Base-by-base conservation (phyloP, 2,888 invertebrate species). In the Nephrotoma guestfalica region DNA sequence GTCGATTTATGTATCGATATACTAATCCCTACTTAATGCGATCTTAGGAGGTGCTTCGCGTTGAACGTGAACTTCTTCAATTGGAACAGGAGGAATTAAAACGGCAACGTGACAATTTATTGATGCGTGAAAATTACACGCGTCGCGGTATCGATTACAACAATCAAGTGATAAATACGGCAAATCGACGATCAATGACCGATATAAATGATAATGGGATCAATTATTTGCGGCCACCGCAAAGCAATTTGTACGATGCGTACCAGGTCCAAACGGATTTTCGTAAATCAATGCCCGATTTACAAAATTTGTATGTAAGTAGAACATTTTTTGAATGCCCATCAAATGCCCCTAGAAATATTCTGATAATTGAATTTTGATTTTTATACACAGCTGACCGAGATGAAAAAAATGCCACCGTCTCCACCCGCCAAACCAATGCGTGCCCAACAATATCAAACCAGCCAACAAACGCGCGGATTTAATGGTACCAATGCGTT, bases 61-160 rank as follows among this genome's bases (percentile, higher is more conserved):
- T 96, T 88, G 96, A 96, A 91, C 93, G 96, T 84, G 96, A 96
- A 91, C 92, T 96, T 1, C 90, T 96, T 4, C 96, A 96, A 90
- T 90, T 95, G 85, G 96, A 96, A 90, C 95, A 95, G 90, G 96
- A 96, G 90, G 96, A 96, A 89, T 89, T 96, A 11, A 94, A 95
- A 88, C 92, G 96, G 3, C 95, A 96, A 89, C 93, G 95, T 11
- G 96, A 95, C 89, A 96, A 95, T 90, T 91, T 96, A 9, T 91
- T 95, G 30, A 92, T 94, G 88, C 93, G 94, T 83, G 95, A 95
- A 89, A 93, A 92, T 88, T 93, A 94, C 89, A 93, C 93, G n/a
- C 91, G 93, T 1, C 90, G 91, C 11, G 91, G 91, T 86, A 91
- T 94, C 87, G 91, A 91, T 86, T 91, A 91, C 89, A 91, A 91